Base-by-base conservation (phyloP, 2,113 vertebrate genomes). In the Eulacestoma nigropectus region DNA sequence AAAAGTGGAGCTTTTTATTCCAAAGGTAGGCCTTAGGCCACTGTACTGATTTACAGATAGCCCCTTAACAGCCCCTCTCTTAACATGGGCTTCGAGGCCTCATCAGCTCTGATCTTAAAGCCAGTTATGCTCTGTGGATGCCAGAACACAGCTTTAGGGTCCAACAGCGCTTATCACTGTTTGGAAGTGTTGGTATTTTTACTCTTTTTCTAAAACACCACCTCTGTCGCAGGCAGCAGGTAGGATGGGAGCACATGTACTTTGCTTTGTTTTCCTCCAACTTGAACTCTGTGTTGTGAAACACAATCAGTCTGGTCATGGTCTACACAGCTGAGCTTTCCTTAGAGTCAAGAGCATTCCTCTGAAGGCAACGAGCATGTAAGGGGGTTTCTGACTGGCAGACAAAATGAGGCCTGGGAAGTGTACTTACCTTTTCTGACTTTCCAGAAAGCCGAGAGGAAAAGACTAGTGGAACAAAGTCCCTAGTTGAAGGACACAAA, bases 211-310 rank as follows among this genome's bases (percentile, higher is more conserved):
- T 89, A 33, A 75, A 88, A 75, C 41, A 35, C 16, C 35, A 10
- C 18, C 35, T 46, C 64, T 84, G 37, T 64, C 44, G 84, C 39
- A 68, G 35, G 55, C 76, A 74, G 11, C 1, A 1, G 29, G 25
- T 50, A 63, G 52, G 33, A 70, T 0, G 0, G 29, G 44, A 78
- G 14, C 49, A 46, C 41, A 16, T 49, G 81, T 41, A 53, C 55
- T 90, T 94, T 73, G 53, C 89, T 96, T 90, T 95, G 67, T 96
- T 93, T 86, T 83, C 72, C 63, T 92, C 80, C 72, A 93, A 49
- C 87, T 79, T 93, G 93, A 95, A 94, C 82, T 93, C 82, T 79
- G 33, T 87, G 95, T 97, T 97, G 91, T 95, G 95, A 96, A 97
- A 97, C 78, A 89, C 87, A 92, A 95, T 95, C 96, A 77, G 89